Evolutionary conservation across 2,797 vertebrate genomes (phyloP).

Genomic region (Melanotaenia boesemani): DNA sequence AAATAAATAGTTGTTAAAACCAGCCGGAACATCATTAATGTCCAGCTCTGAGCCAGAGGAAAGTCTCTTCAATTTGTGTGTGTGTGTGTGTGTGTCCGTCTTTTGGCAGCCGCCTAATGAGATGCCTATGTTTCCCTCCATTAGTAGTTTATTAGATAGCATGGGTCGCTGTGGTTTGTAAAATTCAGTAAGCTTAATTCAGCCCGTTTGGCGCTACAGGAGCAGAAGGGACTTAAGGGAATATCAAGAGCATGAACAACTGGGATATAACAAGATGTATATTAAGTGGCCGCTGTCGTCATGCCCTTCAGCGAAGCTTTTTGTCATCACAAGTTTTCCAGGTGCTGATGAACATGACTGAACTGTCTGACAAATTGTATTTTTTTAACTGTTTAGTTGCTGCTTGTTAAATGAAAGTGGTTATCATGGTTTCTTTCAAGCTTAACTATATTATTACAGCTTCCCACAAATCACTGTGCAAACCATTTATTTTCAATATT

Average conservation of each 20-base stretch:
- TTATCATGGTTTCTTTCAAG: constrained; percentile 9
- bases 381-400: neutral
- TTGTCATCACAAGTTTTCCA: constrained; percentile 53
- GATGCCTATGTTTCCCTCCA: constrained; percentile 75
- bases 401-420: constrained; percentile 12
- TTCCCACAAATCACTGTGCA: constrained; percentile 11
- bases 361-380: constrained; percentile 26
- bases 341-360: constrained; percentile 37
- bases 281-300: constrained; percentile 51
- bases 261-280: constrained; percentile 42
- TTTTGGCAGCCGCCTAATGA: constrained; percentile 73
- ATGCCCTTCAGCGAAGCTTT: constrained; percentile 46
- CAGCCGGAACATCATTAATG: constrained; percentile 77
- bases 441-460: neutral
- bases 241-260: constrained; percentile 58
- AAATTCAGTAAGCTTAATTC: constrained; percentile 75
- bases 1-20: constrained; percentile 78
- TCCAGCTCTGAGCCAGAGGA: constrained; percentile 61
- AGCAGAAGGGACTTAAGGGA: constrained; percentile 47
- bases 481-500: constrained; percentile 1
- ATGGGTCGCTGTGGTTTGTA: constrained; percentile 73
- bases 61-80: constrained; percentile 44
- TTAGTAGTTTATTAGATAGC: constrained; percentile 78
- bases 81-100: constrained; percentile 37
- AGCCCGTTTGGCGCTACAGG: constrained; percentile 63